Evolutionary conservation across 2,797 vertebrate genomes (phyloP).

Genomic region (Semotilus atromaculatus): DNA sequence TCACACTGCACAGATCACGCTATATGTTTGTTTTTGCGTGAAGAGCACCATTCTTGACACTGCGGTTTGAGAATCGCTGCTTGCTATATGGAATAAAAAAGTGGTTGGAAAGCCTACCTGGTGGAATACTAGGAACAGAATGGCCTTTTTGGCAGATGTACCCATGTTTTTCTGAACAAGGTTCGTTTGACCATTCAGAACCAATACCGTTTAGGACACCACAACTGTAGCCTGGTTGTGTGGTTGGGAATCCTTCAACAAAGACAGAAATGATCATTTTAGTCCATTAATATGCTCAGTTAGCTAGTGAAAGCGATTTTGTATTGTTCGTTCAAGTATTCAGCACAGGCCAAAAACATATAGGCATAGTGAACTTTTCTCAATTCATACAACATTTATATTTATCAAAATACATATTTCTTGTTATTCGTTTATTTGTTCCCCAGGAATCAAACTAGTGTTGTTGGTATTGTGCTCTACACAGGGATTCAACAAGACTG

Average conservation of each 20-base stretch:
- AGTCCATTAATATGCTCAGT: neutral
- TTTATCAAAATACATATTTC: neutral
- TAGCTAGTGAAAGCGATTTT: neutral
- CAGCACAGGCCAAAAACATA: neutral
- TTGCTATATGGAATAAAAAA: neutral
- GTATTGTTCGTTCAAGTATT: neutral
- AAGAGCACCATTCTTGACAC: neutral
- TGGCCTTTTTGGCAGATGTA: conserved; percentile 90
- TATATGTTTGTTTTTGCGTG: neutral
- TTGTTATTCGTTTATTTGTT: neutral
- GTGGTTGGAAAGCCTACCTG: conserved; percentile 70
- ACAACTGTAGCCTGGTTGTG: conserved; percentile 86
- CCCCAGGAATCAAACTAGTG: neutral
- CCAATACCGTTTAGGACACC: conserved; percentile 77
- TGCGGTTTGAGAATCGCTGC: neutral
- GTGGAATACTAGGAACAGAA: conserved; percentile 71
- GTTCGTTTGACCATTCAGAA: conserved; percentile 84
- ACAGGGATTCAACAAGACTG: neutral
- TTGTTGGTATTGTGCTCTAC: neutral
- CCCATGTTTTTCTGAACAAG: conserved; percentile 83
- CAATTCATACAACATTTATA: neutral
- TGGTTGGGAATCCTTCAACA: conserved; percentile 83
- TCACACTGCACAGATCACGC: neutral
- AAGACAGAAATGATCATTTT: conserved; percentile 45
- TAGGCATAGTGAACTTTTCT: neutral